These are phyloP conservation scores for Netta rufina DNA, from an alignment of 2,797 vertebrate genomes.

Conservation along the genomic window DNA sequence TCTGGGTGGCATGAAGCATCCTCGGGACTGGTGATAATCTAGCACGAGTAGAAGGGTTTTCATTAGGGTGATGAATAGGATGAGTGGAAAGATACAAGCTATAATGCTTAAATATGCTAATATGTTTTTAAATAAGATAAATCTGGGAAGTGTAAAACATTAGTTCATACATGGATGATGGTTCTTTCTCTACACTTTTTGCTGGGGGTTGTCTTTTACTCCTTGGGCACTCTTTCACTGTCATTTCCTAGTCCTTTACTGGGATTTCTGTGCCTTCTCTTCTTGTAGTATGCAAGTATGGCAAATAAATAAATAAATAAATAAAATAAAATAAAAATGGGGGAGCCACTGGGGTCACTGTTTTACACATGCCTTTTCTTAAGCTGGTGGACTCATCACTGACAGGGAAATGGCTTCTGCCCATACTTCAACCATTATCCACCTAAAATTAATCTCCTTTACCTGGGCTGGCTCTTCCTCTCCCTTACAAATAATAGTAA, in stretches of 20 bases:
- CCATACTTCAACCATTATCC: not conserved
- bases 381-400: not conserved
- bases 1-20: not conserved
- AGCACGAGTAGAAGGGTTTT: not conserved
- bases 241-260: not conserved
- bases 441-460: not conserved
- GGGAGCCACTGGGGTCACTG: not conserved
- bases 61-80: not conserved
- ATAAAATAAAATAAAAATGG: no score
- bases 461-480: not conserved
- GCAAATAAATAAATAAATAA: no score
- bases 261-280: not conserved
- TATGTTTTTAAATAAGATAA: not conserved
- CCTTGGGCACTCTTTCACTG: not conserved
- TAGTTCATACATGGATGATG: rapidly evolving
- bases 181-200: not conserved
- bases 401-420: not conserved
- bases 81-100: not conserved
- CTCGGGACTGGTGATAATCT: not conserved
- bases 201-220: not conserved
- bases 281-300: not conserved
- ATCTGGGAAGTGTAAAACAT: not conserved
- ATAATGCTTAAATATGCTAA: not conserved
- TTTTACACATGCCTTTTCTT: not conserved
- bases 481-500: not conserved